Conservation (phyloP, 2,113 vertebrate genomes). For the Puffinus mauretanicus region DNA sequence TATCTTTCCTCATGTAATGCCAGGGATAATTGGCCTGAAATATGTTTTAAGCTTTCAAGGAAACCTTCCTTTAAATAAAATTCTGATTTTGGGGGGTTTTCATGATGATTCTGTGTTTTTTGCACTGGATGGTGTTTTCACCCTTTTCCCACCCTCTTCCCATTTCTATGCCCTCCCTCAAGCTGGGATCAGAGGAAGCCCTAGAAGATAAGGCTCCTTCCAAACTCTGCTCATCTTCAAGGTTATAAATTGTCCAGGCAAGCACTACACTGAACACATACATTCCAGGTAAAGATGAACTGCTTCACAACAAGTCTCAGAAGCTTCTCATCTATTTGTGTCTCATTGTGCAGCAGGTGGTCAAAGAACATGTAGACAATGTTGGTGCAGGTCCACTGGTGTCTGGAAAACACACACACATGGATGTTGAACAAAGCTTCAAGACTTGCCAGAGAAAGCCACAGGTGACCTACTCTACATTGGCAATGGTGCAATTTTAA, state of each 20-base stretch:
- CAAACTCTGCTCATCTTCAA: not conserved
- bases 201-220: not conserved
- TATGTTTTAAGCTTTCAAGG: not conserved
- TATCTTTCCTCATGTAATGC: not conserved
- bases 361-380: not conserved
- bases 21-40: not conserved
- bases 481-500: not conserved
- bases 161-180: not conserved
- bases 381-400: not conserved
- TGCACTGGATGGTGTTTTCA: not conserved
- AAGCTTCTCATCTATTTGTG: conserved; percentile 25
- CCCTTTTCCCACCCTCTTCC: not conserved
- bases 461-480: not conserved
- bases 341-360: not conserved
- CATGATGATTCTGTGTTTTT: not conserved
- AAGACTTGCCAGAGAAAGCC: not conserved
- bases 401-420: not conserved
- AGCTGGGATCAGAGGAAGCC: not conserved
- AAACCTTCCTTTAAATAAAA: not conserved
- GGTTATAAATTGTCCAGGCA: not conserved
- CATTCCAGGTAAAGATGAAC: not conserved
- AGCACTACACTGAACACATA: not conserved
- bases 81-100: not conserved
- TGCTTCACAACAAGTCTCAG: conserved; percentile 28
- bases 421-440: not conserved